A percentile compares a stretch with the other conserved stretches of the same genome.
Evolutionary conservation across 2,888 invertebrate species (phyloP).

Genomic region (Eristalis tenax): DNA sequence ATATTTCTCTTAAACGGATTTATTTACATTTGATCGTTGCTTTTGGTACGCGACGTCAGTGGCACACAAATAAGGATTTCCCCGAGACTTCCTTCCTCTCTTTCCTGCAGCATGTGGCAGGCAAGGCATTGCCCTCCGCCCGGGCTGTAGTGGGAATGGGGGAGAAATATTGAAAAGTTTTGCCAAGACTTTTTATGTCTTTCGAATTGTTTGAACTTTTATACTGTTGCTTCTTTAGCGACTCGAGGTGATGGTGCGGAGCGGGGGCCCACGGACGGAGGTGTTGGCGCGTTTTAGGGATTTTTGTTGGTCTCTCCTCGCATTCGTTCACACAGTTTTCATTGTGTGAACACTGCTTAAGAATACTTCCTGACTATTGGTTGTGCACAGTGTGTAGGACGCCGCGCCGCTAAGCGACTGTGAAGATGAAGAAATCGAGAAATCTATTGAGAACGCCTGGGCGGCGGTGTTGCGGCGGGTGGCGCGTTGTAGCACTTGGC

Average conservation of each 20-base stretch:
- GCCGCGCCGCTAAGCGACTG: conserved; percentile 55
- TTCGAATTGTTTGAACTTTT: conserved; percentile 68
- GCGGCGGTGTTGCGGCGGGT: not conserved
- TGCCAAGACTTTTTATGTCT: conserved; percentile 45
- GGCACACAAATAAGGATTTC: conserved; percentile 44
- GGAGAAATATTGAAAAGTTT: conserved; percentile 58
- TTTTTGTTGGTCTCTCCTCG: conserved; percentile 8
- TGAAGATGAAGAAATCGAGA: conserved; percentile 58
- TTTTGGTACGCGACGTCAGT: conserved; percentile 21
- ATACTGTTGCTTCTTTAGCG: conserved; percentile 61
- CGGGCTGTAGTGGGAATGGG: not conserved
- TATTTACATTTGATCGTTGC: conserved; percentile 68
- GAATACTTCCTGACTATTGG: conserved; percentile 66
- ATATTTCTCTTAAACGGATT: conserved; percentile 69
- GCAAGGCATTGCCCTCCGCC: not conserved
- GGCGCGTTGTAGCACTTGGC: conserved; percentile 33
- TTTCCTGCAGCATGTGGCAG: no score
- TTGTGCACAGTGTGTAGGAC: conserved; percentile 37
- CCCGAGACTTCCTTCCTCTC: not conserved
- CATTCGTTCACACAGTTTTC: conserved; percentile 53
- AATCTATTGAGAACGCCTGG: conserved; percentile 38
- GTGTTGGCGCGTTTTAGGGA: conserved; percentile 36
- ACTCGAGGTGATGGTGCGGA: not conserved
- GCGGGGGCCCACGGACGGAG: not conserved
- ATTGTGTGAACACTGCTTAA: conserved; percentile 62